Conservation (phyloP, 2,797 vertebrate species). For the Bufotes viridis region DNA sequence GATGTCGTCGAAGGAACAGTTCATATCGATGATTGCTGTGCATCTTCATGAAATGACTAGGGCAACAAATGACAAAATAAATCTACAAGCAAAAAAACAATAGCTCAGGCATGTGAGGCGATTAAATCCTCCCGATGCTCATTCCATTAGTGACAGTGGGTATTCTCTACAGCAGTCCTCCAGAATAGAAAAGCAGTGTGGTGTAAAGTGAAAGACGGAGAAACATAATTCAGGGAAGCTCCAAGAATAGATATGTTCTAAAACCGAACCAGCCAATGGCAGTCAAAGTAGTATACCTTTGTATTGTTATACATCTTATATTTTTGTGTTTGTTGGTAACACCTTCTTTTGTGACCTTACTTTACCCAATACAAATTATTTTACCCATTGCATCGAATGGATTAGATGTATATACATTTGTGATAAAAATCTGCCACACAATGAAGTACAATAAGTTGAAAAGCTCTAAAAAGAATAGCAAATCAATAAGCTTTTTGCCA, state of each 20-base stretch:
- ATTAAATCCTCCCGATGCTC: constrained; percentile 36
- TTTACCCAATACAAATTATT: constrained; percentile 12
- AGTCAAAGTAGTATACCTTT: background rate
- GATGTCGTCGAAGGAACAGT: constrained; percentile 1
- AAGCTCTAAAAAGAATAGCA: constrained; percentile 48
- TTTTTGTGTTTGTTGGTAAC: background rate
- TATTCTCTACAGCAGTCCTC: constrained; percentile 29
- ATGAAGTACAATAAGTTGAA: constrained; percentile 35
- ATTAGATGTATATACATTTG: constrained; percentile 18
- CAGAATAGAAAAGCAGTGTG: constrained; percentile 49
- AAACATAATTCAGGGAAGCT: constrained; percentile 20
- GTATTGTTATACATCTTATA: background rate
- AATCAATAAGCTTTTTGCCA: constrained; percentile 61
- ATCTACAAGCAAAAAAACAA: constrained; percentile 24
- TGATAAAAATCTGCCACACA: constrained; percentile 40
- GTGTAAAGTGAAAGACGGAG: constrained; percentile 39
- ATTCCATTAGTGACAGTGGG: constrained; percentile 52
- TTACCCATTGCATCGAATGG: constrained; percentile 2
- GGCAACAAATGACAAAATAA: constrained; percentile 29
- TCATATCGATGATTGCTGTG: background rate
- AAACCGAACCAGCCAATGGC: background rate
- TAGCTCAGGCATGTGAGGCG: constrained; percentile 11
- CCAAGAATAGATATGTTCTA: constrained; percentile 16
- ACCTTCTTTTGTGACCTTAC: constrained; percentile 25
- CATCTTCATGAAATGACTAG: background rate